A percentile compares a stretch with the other conserved stretches of the same genome.
Conservation (phyloP, 2,888 invertebrate genomes). For the Morinoia aosen region DNA sequence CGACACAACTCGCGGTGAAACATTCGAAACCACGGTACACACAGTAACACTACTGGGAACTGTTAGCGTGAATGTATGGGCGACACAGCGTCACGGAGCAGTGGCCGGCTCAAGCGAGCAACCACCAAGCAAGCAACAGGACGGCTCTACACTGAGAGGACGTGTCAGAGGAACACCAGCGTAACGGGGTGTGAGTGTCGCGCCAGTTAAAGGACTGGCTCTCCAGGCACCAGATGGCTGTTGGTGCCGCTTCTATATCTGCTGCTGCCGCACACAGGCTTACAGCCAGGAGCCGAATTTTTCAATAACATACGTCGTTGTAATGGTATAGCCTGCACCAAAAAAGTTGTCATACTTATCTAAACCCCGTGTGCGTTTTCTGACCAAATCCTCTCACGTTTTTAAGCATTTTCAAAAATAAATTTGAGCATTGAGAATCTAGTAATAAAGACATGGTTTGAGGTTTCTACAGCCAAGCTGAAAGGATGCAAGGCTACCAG, state of each 20-base stretch:
- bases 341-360: too few relatives aligned
- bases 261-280: too few relatives aligned
- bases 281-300: too few relatives aligned
- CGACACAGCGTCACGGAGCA: not conserved
- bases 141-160: slow-evolving; percentile 7
- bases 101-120: not conserved
- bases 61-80: not conserved
- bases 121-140: not conserved
- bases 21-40: not conserved
- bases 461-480: too few relatives aligned
- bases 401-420: too few relatives aligned
- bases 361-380: too few relatives aligned
- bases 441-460: too few relatives aligned
- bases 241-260: not conserved
- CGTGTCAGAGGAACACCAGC: not conserved
- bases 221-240: slow-evolving; percentile 55
- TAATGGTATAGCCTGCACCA: too few relatives aligned
- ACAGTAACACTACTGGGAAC: not conserved
- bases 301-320: too few relatives aligned
- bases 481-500: too few relatives aligned
- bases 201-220: slow-evolving; percentile 19
- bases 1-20: not conserved
- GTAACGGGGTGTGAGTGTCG: slow-evolving; percentile 18
- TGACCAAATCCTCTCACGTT: too few relatives aligned
- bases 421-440: too few relatives aligned